phyloP scores from a whole-genome alignment of 2,113 vertebrate species.

The Amphiprion percula region DNA sequence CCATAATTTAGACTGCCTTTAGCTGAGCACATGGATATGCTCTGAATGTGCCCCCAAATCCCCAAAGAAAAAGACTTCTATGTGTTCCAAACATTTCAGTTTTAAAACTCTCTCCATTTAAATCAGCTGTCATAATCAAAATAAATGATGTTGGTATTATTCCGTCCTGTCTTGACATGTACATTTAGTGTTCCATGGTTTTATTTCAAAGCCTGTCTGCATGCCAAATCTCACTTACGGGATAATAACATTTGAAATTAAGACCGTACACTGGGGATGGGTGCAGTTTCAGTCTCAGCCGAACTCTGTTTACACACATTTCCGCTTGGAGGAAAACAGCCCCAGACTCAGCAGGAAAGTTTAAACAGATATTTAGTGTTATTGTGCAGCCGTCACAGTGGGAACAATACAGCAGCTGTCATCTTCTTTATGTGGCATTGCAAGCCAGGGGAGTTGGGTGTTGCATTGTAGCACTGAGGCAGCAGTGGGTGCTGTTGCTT shows the following conservation, averaged over 20 bases:
- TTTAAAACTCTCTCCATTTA: not conserved
- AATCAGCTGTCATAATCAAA: not conserved
- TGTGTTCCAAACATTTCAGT: no score
- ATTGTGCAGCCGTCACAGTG: not conserved
- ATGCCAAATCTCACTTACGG: not conserved
- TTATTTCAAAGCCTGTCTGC: not conserved
- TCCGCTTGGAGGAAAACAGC: not conserved
- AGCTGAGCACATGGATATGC: no score
- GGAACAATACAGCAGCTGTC: not conserved
- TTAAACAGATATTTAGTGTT: not conserved
- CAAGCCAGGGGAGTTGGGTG: not conserved
- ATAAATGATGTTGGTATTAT: not conserved
- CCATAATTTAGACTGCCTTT: no score
- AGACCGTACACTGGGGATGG: no score
- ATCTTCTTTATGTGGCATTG: not conserved
- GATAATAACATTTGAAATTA: not conserved
- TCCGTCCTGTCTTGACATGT: not conserved
- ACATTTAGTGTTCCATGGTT: not conserved
- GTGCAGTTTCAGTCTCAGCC: not conserved
- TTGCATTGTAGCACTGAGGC: conserved; percentile 62
- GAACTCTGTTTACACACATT: not conserved
- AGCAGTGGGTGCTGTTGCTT: conserved; percentile 77
- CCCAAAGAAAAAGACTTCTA: no score
- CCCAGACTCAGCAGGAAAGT: not conserved
- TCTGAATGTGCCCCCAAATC: no score